Base-by-base conservation (phyloP, 2,888 invertebrate species). In the Augochlorella aurata region DNA sequence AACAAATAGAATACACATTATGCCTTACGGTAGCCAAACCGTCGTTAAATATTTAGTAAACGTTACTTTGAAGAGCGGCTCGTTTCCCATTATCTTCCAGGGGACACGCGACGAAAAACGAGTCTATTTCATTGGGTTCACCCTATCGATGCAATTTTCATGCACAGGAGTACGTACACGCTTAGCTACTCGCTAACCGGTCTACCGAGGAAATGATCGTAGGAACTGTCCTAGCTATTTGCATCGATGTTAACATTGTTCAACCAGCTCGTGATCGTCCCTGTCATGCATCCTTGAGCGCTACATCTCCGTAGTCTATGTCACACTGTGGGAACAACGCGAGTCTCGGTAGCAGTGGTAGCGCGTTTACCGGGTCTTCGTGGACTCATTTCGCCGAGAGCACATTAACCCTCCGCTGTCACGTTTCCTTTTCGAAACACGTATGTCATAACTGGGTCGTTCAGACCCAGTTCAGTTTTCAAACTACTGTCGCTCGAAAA, bases 211-310 rank as follows among this genome's bases (percentile, higher is more conserved):
- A 58, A 58, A 58, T 58, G 58, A 24, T 24, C 58, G 58, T 24
- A 24, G 58, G 24, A 58, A 58, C 58, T 58, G 24, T 58, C 58
- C 58, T 5, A 29, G 58, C 24, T 12, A 58, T 58, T 58, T 7
- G 18, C 61, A 24, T 12, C 29, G n/a, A n/a, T 21, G 29, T 75
- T 49, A 18, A 14, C 38, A 58, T 58, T 58, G 58, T 58, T 58
- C 58, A 58, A 58, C 58, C 58, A 58, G 58, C 58, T 24, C 21
- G 24, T 21, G 58, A 29, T 58, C 58, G 24, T 24, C 16, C 24
- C 7, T 58, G 58, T 58, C 58, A 58, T 24, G 58, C 24, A 58
- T 58, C 58, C 58, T 58, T 58, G 58, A 58, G 24, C 58, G 58
- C 24, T 24, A 58, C 14, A 58, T 58, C 58, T 58, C 14, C 12